Evolutionary conservation across 2,797 vertebrate species (phyloP), one percentile per base, ranked within the genome.

Genomic region (Anas capensis): DNA sequence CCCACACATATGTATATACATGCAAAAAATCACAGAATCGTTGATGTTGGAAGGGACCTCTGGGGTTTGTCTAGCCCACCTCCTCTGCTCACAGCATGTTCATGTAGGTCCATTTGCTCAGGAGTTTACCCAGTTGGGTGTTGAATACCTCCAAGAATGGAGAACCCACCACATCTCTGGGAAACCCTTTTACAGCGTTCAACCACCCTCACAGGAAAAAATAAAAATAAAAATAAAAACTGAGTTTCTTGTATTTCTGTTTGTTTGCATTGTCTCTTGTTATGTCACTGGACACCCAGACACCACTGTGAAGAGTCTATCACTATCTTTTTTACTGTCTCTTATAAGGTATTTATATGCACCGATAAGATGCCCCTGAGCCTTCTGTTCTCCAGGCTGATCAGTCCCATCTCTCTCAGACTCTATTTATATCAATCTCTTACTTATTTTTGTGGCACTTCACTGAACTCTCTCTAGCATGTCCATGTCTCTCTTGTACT

Each of bases 401-500:
- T 8, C 13, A 36, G 5, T 10, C 5, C 10, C 46, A 69, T 16
- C 15, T 72, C 14, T 76, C 40, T 72, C 58, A 75, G 31, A 60
- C 11, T 7, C 6, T 65, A 3, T 4, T 11, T n/a, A n/a, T 34
- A 65, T 6, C 12, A 77, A 48, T n/a, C 2, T 1, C 6, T 82
- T 53, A 68, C 5, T 60, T 6, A 29, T 54, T 77, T 79, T 34
- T 34, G 12, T 56, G 51, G 3, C 66, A 15, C 14, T 86, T 88
- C 7, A 1, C 60, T 77, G 65, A 61, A 38, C 40, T 66, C 2
- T 1, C 5, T 48, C 36, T 56, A 29, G 6, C 31, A 40, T 38
- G 13, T n/a, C 38, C 27, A 44, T n/a, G 15, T 26, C 8, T 56
- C 15, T 60, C n/a, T 38, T 1, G 0, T 20, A 51, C 19, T 11